These are phyloP conservation scores for Pangasius macronema DNA, from an alignment of 2,797 vertebrate species.

Conservation along the genomic window DNA sequence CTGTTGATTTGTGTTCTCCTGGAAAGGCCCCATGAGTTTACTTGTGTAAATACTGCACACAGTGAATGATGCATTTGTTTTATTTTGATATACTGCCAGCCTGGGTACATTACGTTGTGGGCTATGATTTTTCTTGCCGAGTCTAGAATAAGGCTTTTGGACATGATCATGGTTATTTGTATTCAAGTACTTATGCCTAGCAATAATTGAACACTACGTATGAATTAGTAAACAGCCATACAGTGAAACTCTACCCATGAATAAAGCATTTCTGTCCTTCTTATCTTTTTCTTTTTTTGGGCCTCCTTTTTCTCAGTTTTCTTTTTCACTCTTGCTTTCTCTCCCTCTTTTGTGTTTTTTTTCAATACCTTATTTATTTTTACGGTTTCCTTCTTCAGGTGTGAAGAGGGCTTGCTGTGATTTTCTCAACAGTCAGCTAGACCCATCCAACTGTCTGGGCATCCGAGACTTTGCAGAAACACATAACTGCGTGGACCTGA, in stretches of 20 bases:
- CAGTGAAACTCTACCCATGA: not conserved
- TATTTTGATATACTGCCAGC: conserved; percentile 15
- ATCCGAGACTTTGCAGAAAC: conserved; percentile 98
- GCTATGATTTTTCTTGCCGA: not conserved
- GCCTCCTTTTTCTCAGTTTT: not conserved
- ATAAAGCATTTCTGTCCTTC: not conserved
- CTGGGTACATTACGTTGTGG: not conserved
- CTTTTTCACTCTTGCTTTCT: not conserved
- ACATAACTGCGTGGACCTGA: conserved; percentile 96
- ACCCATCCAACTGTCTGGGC: conserved; percentile 96
- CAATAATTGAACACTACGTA: not conserved
- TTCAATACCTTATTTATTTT: not conserved
- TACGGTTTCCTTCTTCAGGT: conserved; percentile 70
- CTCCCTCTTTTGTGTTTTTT: not conserved
- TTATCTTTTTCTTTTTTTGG: not conserved
- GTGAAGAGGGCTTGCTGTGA: conserved; percentile 98
- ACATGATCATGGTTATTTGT: not conserved
- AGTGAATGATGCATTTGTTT: conserved; percentile 30
- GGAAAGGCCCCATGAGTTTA: conserved; percentile 2
- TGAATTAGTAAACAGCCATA: not conserved
- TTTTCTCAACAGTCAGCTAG: conserved; percentile 95
- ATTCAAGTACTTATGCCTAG: not conserved
- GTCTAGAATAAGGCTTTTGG: not conserved
- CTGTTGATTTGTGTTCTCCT: not conserved
- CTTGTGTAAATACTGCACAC: conserved; percentile 22